Evolutionary conservation across 2,888 invertebrate species (phyloP).

Genomic region (Machimus rusticus): DNA sequence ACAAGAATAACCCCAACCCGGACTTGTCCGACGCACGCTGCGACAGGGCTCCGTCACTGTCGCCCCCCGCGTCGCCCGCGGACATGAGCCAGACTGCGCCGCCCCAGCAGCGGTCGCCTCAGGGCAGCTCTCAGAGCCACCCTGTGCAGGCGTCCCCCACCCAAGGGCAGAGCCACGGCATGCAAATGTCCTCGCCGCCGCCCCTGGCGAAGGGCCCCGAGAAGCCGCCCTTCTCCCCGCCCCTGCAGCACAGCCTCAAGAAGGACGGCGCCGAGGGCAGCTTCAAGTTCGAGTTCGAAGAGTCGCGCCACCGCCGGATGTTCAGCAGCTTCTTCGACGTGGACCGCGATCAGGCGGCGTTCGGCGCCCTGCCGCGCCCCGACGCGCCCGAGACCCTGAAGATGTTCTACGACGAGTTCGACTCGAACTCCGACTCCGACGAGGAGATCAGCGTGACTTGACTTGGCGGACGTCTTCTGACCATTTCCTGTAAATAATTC

Average conservation of each 20-base stretch:
- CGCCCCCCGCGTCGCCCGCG: constrained; percentile 63
- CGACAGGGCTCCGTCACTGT: constrained; percentile 74
- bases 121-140: neutral
- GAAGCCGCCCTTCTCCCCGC: constrained; percentile 5
- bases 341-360: constrained; percentile 39
- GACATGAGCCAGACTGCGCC: constrained; percentile 51
- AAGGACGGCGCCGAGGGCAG: neutral
- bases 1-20: constrained; percentile 96
- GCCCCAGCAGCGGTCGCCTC: neutral
- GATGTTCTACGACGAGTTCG: constrained; percentile 61
- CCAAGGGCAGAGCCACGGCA: constrained; percentile 23
- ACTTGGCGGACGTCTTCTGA: constrained; percentile 63
- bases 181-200: constrained; percentile 13
- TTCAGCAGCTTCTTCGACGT: constrained; percentile 51
- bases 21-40: constrained; percentile 90
- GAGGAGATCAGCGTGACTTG: constrained; percentile 90
- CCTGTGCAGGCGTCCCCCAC: constrained; percentile 38
- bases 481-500: neutral
- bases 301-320: constrained; percentile 46
- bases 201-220: constrained; percentile 18
- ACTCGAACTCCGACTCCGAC: constrained; percentile 72
- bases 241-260: neutral
- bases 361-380: neutral
- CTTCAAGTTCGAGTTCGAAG: constrained; percentile 48
- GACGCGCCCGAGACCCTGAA: constrained; percentile 57